These are phyloP conservation scores for Ammodytes dubius DNA, from an alignment of 2,113 vertebrate species.

Conservation along the genomic window DNA sequence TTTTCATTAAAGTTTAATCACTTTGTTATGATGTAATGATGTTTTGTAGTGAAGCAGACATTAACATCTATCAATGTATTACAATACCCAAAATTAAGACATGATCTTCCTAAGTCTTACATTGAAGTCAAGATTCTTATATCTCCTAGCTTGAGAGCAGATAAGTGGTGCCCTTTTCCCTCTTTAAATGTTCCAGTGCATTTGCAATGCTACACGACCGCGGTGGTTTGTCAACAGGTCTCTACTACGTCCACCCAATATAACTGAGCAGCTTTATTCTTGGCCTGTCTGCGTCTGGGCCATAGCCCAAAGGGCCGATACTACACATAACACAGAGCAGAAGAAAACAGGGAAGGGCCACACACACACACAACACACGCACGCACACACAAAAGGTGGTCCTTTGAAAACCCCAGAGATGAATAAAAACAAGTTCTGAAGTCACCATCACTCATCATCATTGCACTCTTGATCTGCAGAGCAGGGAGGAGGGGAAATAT, in stretches of 20 bases:
- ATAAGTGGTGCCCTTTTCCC: slow-evolving; percentile 26
- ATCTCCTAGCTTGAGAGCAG: neutral
- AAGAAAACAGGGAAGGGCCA: slow-evolving; percentile 45
- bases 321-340: slow-evolving; percentile 61
- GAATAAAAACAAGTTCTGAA: slow-evolving; percentile 74
- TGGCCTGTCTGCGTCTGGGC: slow-evolving; percentile 60
- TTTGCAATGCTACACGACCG: slow-evolving; percentile 12
- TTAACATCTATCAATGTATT: neutral
- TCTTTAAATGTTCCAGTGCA: slow-evolving; percentile 42
- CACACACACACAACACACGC: slow-evolving; percentile 6
- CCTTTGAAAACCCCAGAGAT: slow-evolving; percentile 74
- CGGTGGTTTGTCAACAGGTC: slow-evolving; percentile 59
- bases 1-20: neutral
- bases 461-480: slow-evolving; percentile 68
- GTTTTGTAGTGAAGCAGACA: neutral
- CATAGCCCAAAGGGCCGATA: slow-evolving; percentile 55
- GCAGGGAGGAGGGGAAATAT: slow-evolving; percentile 58
- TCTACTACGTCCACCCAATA: slow-evolving; percentile 44
- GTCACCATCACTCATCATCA: slow-evolving; percentile 79
- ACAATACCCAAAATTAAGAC: neutral
- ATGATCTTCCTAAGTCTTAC: neutral
- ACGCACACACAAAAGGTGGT: slow-evolving; percentile 58
- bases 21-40: neutral
- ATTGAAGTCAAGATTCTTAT: neutral
- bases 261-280: slow-evolving; percentile 59